Conservation (phyloP, 2,888 invertebrate genomes). For the Diarsia dahlii region DNA sequence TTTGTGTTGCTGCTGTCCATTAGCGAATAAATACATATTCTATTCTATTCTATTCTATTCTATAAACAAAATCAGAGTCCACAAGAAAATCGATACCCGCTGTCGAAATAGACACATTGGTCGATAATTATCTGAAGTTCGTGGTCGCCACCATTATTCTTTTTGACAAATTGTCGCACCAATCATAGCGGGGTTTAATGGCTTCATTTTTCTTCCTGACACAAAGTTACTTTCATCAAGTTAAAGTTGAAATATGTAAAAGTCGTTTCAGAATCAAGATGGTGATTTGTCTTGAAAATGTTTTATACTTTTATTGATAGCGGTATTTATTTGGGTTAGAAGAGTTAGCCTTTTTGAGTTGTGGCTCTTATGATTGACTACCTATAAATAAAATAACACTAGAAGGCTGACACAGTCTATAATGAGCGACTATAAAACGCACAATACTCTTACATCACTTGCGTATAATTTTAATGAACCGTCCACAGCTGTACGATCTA, state of each 20-base stretch:
- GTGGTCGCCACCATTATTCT: constrained; percentile 68
- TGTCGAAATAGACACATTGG: constrained; percentile 48
- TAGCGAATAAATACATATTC: no score
- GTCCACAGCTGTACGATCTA: no score
- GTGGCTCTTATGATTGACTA: neutral
- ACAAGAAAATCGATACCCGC: constrained; percentile 43
- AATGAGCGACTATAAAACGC: neutral
- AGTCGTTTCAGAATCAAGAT: constrained; percentile 39
- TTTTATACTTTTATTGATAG: constrained; percentile 15
- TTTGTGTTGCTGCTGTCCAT: no score
- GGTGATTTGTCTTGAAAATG: constrained; percentile 12
- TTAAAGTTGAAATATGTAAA: constrained; percentile 51
- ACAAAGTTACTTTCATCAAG: constrained; percentile 44
- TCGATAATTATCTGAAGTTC: constrained; percentile 63
- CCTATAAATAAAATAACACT: neutral
- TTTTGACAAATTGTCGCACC: constrained; percentile 71
- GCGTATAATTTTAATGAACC: neutral
- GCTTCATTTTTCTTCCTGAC: constrained; percentile 65
- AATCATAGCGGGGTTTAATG: constrained; percentile 68
- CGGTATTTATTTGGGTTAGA: constrained; percentile 4
- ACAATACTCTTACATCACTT: neutral
- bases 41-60: no score
- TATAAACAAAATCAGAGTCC: constrained; percentile 31
- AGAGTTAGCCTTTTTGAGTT: neutral
- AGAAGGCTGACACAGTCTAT: neutral